These are phyloP conservation scores for Unio pictorum DNA, from an alignment of 2,888 invertebrate genomes.

Conservation along the genomic window DNA sequence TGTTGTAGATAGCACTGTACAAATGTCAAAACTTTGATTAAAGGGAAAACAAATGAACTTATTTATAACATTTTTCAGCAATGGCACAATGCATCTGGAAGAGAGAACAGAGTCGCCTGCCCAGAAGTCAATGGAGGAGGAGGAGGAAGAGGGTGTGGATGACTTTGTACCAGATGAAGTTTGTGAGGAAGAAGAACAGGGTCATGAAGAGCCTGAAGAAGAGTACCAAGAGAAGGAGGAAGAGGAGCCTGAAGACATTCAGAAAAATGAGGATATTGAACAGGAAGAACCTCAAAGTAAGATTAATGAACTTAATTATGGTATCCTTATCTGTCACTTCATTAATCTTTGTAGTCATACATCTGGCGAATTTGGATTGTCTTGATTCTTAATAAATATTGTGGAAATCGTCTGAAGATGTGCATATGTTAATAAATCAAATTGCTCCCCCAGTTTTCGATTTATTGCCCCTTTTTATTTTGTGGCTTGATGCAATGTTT, in stretches of 20 bases:
- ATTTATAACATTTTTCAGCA: constrained; percentile 38
- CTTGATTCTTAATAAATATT: too few species aligned
- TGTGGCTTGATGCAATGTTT: too few species aligned
- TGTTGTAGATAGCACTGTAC: too few species aligned
- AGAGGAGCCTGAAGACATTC: constrained; percentile 62
- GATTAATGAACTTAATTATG: background rate
- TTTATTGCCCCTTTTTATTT: too few species aligned
- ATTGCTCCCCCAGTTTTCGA: too few species aligned
- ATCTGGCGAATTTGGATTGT: too few species aligned
- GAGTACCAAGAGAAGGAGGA: constrained; percentile 37
- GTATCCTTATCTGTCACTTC: too few species aligned
- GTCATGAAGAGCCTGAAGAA: constrained; percentile 16
- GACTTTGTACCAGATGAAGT: constrained; percentile 6
- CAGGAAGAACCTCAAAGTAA: constrained; percentile 25
- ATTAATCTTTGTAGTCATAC: too few species aligned
- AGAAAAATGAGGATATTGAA: constrained; percentile 6
- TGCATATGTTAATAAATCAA: too few species aligned
- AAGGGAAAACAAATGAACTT: background rate
- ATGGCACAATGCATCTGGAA: constrained; percentile 60
- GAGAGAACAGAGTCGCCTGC: constrained; percentile 54
- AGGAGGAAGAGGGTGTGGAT: constrained; percentile 32
- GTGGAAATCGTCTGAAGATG: too few species aligned
- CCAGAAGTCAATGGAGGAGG: constrained; percentile 43
- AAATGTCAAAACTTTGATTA: background rate
- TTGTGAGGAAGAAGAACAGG: constrained; percentile 21